phyloP scores from a whole-genome alignment of 2,797 vertebrate genomes.

The Falco naumanni region DNA sequence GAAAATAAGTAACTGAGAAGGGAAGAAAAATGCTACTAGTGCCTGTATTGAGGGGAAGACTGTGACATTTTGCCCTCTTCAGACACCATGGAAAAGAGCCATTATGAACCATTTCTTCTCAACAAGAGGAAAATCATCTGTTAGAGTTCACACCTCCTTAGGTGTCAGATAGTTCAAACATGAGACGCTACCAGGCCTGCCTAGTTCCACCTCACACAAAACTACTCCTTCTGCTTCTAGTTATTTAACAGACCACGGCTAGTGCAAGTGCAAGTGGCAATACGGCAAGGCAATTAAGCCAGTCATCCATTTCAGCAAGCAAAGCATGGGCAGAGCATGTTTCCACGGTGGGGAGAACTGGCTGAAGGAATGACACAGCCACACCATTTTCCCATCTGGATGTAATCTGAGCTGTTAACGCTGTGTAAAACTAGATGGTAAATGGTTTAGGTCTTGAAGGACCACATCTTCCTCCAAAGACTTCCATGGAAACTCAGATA shows the following conservation, averaged over 20 bases:
- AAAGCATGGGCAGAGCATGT: background rate
- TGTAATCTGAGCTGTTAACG: background rate
- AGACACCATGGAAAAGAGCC: background rate
- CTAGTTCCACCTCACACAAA: background rate
- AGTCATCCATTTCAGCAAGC: background rate
- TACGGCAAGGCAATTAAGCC: background rate
- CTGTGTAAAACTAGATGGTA: background rate
- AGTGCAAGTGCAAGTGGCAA: background rate
- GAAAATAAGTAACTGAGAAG: background rate
- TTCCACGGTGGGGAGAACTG: background rate
- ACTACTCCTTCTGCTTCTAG: background rate
- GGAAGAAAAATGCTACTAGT: background rate
- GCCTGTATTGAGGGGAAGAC: background rate
- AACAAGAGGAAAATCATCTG: background rate
- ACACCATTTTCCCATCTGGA: background rate
- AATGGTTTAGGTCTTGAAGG: constrained; percentile 4
- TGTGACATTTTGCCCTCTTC: background rate
- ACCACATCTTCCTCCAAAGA: background rate
- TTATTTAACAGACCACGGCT: background rate
- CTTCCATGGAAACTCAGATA: background rate
- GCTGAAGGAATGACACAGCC: background rate
- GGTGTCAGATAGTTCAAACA: background rate
- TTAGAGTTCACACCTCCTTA: background rate
- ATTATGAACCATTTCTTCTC: background rate
- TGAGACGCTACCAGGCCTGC: background rate